Conservation (phyloP, 2,113 vertebrate genomes). For the Rhea pennata region DNA sequence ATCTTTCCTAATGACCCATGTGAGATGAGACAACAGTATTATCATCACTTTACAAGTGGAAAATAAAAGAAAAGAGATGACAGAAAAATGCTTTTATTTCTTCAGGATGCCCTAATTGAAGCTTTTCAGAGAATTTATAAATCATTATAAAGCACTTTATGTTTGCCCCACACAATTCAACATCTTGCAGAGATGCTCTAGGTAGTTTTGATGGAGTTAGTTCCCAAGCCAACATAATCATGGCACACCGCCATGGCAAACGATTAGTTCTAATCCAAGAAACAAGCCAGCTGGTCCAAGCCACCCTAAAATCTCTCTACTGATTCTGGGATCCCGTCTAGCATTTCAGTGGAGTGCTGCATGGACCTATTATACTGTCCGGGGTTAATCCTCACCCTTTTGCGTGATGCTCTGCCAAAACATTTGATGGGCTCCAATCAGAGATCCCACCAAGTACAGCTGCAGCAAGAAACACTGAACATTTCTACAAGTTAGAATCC, state of each 20-base stretch:
- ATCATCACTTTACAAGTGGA: neutral
- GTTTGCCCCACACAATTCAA: neutral
- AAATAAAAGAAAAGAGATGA: constrained; percentile 21
- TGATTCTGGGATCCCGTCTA: neutral
- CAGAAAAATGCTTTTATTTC: constrained; percentile 25
- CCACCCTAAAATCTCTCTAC: neutral
- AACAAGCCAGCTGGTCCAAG: neutral
- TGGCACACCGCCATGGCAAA: fast-evolving
- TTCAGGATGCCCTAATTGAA: neutral
- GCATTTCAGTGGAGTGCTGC: neutral
- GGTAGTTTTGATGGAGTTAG: neutral
- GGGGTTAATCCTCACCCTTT: neutral
- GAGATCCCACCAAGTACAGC: neutral
- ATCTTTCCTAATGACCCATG: constrained; percentile 43
- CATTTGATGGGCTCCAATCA: neutral
- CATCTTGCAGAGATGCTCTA: neutral
- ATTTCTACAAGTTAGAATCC: neutral
- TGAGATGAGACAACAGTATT: neutral
- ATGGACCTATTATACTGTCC: neutral
- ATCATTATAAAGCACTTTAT: neutral
- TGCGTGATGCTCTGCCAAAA: neutral
- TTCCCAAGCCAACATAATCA: neutral
- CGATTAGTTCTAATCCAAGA: neutral
- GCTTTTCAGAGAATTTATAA: constrained; percentile 5
- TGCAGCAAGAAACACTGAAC: neutral